Evolutionary conservation across 1,140 invertebrate species (phyloP), one percentile per base, ranked within the genome.

Genomic region (Gonioctena quinquepunctata): DNA sequence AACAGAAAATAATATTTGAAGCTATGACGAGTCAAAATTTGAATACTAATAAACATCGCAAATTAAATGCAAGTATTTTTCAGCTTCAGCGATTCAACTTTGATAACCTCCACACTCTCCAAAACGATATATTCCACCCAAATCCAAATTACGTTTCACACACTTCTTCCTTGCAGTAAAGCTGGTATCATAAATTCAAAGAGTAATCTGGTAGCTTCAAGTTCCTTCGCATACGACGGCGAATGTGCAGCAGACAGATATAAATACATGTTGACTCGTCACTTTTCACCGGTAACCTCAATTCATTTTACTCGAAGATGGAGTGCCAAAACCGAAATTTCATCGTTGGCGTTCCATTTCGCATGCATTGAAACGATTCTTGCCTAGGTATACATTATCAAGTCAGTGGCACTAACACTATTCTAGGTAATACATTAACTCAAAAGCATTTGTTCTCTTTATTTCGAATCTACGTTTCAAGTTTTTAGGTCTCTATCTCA

Each of bases 251-350:
- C 11, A 57, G 54, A 57, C 19, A 25, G 54, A 57, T 57, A 57
- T 23, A 57, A 23, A 57, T 57, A 57, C 21, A 57, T 57, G 54
- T 57, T 57, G 54, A 25, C 54, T 57, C 54, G 23, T 57, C 54
- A 57, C 54, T 25, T 57, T 57, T 57, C 54, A 57, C 5, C 54
- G 16, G 19, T 16, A 57, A 57, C 19, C 54, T 21, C 5, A 25
- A 57, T 57, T 57, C 13, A 57, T 57, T 22, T 1, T 8, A n/a
- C 54, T 57, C 22, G 54, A 25, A 57, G 22, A 57, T 57, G 54
- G 21, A 57, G 54, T 57, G 54, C 19, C 8, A 25, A 7, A 23
- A 21, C 54, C 11, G 13, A 25, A 57, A 57, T 57, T 57, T 25
- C 13, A 21, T 25, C 6, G 16, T 21, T 57, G 16, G 22, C 21